Percentiles rank a stretch among this genome's conserved stretches.
phyloP scores from a whole-genome alignment of 2,797 vertebrate genomes.

The Falco concolor region DNA sequence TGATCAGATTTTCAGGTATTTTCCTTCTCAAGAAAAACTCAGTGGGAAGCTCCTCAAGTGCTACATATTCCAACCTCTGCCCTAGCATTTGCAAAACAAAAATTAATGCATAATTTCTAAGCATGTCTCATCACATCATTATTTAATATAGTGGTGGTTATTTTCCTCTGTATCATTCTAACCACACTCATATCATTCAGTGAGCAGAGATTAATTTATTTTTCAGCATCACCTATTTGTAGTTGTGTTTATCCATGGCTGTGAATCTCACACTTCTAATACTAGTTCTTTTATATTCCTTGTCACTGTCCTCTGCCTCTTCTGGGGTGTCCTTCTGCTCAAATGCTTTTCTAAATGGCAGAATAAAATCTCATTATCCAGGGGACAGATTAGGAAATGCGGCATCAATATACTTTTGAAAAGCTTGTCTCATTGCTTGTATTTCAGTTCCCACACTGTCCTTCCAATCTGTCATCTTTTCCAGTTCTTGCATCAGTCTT shows the following conservation, averaged over 20 bases:
- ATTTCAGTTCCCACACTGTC: slow-evolving; percentile 70
- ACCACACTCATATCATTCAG: background rate
- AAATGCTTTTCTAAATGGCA: slow-evolving; percentile 64
- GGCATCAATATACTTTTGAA: slow-evolving; percentile 71
- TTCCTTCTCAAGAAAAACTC: background rate
- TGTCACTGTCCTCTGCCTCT: background rate
- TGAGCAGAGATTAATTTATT: background rate
- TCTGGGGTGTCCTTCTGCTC: background rate
- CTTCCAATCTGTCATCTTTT: slow-evolving; percentile 68
- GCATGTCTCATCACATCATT: background rate
- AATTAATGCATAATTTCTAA: background rate
- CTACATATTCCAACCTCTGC: background rate
- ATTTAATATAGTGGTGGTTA: background rate
- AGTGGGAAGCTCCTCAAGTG: background rate
- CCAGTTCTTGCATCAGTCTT: slow-evolving; percentile 26
- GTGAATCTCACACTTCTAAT: background rate
- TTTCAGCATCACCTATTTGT: background rate
- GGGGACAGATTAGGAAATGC: slow-evolving; percentile 69
- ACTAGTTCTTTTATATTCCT: background rate
- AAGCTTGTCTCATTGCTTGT: slow-evolving; percentile 66
- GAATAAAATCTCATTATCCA: slow-evolving; percentile 73
- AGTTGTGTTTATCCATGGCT: background rate
- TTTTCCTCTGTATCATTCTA: background rate
- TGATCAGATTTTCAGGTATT: background rate
- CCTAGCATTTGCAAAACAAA: background rate